A percentile compares a stretch with the other conserved stretches of the same genome.
phyloP scores from a whole-genome alignment of 1,140 invertebrate species.

The Andrena cerasifolii region DNA sequence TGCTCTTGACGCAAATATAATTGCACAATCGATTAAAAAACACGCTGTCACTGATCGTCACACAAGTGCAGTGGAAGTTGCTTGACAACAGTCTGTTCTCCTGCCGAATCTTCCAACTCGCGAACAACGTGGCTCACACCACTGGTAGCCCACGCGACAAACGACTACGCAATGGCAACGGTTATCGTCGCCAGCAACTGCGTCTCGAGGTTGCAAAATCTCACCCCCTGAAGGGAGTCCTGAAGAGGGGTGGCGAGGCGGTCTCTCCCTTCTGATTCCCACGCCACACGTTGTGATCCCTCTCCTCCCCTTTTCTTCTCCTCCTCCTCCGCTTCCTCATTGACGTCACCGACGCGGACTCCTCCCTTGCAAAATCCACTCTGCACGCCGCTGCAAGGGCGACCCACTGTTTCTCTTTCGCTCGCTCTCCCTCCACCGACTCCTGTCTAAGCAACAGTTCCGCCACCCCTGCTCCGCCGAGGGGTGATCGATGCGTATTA shows the following conservation, averaged over 20 bases:
- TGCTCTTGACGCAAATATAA: too few species aligned
- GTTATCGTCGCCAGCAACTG: conserved; percentile 51
- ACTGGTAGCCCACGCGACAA: conserved; percentile 30
- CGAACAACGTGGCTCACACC: conserved; percentile 22
- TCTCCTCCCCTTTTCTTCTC: conserved; percentile 53
- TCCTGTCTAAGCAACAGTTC: not conserved
- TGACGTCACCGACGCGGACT: conserved; percentile 39
- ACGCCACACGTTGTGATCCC: conserved; percentile 57
- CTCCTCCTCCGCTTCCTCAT: conserved; percentile 54
- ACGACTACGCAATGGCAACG: conserved; percentile 48
- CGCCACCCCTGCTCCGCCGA: conserved; percentile 39
- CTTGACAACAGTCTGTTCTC: too few species aligned
- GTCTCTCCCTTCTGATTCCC: conserved; percentile 66
- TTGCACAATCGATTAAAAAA: too few species aligned
- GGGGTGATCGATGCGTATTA: conserved; percentile 39
- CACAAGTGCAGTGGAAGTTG: too few species aligned
- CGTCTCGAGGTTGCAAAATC: conserved; percentile 60
- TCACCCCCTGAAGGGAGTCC: conserved; percentile 56
- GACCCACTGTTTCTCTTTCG: conserved; percentile 40
- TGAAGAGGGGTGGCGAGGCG: conserved; percentile 51
- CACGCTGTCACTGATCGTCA: too few species aligned
- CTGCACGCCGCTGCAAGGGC: conserved; percentile 31
- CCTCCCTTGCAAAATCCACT: conserved; percentile 57
- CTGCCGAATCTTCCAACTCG: not conserved
- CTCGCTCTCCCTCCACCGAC: conserved; percentile 22